Conservation (phyloP, 2,888 invertebrate genomes). For the Parnassius mnemosyne region DNA sequence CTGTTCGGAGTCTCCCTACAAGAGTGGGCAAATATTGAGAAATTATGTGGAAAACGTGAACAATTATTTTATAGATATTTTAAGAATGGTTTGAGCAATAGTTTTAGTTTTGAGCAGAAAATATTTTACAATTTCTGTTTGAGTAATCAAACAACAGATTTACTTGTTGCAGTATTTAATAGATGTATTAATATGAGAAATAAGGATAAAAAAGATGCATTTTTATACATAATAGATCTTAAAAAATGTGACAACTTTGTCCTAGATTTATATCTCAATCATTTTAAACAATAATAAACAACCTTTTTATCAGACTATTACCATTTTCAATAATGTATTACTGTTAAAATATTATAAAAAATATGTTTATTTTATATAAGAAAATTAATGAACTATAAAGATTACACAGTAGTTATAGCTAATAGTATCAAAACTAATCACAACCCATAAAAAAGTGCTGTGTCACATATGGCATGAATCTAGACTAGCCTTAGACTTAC, state of each 20-base stretch:
- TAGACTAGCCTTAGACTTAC: no score
- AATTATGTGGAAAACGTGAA: conserved; percentile 49
- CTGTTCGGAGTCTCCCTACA: conserved; percentile 57
- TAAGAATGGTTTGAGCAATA: conserved; percentile 60
- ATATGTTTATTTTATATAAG: no score
- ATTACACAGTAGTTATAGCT: no score
- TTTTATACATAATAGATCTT: conserved; percentile 60
- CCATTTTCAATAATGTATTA: no score
- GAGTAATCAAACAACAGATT: conserved; percentile 53
- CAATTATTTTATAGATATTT: conserved; percentile 73
- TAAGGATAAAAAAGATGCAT: conserved; percentile 55
- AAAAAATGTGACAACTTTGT: conserved; percentile 50
- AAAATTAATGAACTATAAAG: no score
- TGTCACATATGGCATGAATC: no score
- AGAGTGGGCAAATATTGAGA: conserved; percentile 66
- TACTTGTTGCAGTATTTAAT: conserved; percentile 55
- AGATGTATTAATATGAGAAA: conserved; percentile 60
- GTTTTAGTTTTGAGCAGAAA: conserved; percentile 59
- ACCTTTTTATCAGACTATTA: no score
- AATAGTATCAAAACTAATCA: no score
- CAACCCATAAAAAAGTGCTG: no score
- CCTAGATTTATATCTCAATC: conserved; percentile 53
- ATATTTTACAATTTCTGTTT: conserved; percentile 72
- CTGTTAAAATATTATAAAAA: no score
- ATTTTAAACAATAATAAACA: conserved; percentile 36